Base-by-base conservation (phyloP, 1,140 invertebrate species). In the Archivesica marissinica region DNA sequence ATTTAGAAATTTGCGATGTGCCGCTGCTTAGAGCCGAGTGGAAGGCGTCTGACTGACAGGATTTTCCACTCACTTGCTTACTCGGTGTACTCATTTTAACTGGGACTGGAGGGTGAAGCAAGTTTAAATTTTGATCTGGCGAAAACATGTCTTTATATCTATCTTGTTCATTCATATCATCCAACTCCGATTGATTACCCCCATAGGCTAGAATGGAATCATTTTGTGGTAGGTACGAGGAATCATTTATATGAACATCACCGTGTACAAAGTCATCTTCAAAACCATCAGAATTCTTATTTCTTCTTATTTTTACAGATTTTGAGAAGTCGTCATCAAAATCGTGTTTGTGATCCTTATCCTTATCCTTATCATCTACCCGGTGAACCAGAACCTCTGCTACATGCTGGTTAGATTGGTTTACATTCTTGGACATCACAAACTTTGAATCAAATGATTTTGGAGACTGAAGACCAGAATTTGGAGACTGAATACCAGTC, bases 261-360 rank as follows among this genome's bases (percentile, higher is more conserved):
- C 25, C 80, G 33, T 70, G 25, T 3, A 83, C 25, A 83, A 83
- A 83, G 25, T 83, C 68, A 61, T 83, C 80, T 59, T 83, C 80
- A 83, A 83, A 83, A 28, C 80, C 80, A 15, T 23, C 23, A 1
- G 64, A 38, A 54, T 56, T 23, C 23, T 59, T 28, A 39, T 83
- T 83, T 61, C 64, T 75, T 20, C 38, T n/a, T 7, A 83, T 83
- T 20, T 70, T 83, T 1, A 83, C 56, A 75, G 47, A 54, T 72
- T 83, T 54, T 47, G 80, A 75, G 38, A 83, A 83, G 44, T 86
- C 84, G 61, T 84, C 68, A 50, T 85, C 86, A 84, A 82, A 87
- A 44, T 81, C 76, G 2, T 75, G 44, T 56, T 54, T 61, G 3
- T 39, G 70, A 50, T 59, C 70, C 25, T 44, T 9, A 39, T 82